Base-by-base conservation (phyloP, 2,888 invertebrate genomes). In the Eristalinus aeneus region DNA sequence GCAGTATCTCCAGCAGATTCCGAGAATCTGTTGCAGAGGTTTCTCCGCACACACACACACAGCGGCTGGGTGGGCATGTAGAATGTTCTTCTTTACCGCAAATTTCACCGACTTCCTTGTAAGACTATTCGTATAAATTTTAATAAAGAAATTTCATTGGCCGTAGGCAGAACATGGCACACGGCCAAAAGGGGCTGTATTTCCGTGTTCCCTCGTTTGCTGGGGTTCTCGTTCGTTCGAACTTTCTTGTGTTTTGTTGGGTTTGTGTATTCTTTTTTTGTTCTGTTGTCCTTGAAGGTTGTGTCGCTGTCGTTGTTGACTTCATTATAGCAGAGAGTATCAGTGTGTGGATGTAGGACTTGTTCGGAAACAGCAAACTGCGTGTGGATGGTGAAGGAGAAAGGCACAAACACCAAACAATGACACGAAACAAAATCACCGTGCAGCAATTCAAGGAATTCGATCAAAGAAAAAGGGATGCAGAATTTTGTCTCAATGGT, bases 111-210 rank as follows among this genome's bases (percentile, higher is more conserved):
- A 83, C 79, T 63, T 87, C 75, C 83, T 76, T 87, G 74, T 82
- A 74, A 74, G 86, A 86, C 85, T 72, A 76, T 85, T 77, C 72
- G 77, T 88, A 88, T 88, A 88, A 88, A 88, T 89, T 89, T 88
- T 88, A 88, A 88, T 88, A 89, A 88, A 88, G 85, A 85, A 87
- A 88, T 88, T 88, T 88, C 88, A 89, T 89, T 89, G 89, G 89
- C 89, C 88, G 89, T 88, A 88, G 89, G 89, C 89, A 88, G 87
- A 88, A 89, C 88, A 89, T 89, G 89, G 89, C 89, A 89, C 75
- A 87, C 79, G 85, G 89, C 89, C 89, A 89, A 88, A 89, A 88
- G 82, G 88, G 89, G 89, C 76, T 88, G 88, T 88, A 72, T 63
- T 75, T 73, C 46, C 78, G 54, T 61, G 61, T 20, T 31, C 32